These are phyloP conservation scores for Cordilura impudica DNA, from an alignment of 2,888 invertebrate genomes.

Conservation along the genomic window DNA sequence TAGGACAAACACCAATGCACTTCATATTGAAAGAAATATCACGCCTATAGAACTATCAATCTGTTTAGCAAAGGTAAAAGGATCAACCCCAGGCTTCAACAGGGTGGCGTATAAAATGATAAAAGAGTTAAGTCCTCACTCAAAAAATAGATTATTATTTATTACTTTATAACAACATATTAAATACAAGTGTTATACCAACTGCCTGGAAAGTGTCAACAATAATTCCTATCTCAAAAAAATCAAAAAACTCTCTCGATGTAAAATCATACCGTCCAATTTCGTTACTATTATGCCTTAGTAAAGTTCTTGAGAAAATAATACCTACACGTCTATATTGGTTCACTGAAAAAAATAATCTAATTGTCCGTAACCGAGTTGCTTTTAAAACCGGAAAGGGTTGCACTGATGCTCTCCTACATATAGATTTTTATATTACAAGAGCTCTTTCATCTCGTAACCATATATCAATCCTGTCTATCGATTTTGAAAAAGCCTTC, in stretches of 20 bases:
- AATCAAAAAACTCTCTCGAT: background rate
- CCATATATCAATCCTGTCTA: slow-evolving; percentile 13
- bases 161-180: slow-evolving; percentile 6
- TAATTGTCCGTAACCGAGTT: slow-evolving; percentile 4
- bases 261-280: slow-evolving; percentile 14
- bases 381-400: slow-evolving; percentile 16
- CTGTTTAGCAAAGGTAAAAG: background rate
- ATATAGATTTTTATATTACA: background rate
- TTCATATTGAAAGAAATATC: background rate
- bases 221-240: slow-evolving; percentile 13
- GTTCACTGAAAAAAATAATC: background rate
- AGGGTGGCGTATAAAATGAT: slow-evolving; percentile 7
- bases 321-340: slow-evolving; percentile 6
- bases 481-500: slow-evolving; percentile 54
- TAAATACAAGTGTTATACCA: background rate
- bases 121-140: background rate
- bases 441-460: slow-evolving; percentile 7
- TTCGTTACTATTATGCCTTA: background rate
- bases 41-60: background rate
- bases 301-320: slow-evolving; percentile 17
- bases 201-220: slow-evolving; percentile 1
- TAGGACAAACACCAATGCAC: background rate
- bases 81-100: slow-evolving; percentile 3
- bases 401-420: no score
- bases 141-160: background rate